A percentile compares a stretch with the other conserved stretches of the same genome.
Conservation (phyloP, 2,797 vertebrate genomes). For the Myotis daubentonii region DNA sequence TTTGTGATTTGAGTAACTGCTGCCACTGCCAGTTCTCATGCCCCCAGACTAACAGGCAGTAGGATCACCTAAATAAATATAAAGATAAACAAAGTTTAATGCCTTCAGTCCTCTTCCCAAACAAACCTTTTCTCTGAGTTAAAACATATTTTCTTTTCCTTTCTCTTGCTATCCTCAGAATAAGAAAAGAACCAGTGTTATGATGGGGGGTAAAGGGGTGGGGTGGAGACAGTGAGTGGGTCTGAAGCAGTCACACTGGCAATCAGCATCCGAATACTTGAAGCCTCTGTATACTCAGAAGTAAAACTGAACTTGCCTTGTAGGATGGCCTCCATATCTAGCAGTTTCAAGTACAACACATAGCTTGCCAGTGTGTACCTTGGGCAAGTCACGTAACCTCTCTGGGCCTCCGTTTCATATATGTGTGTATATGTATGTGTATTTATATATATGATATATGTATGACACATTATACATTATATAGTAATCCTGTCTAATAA, state of each 20-base stretch:
- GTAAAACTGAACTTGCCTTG: too few species aligned
- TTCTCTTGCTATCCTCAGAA: neutral
- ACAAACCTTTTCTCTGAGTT: neutral
- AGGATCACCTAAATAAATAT: neutral
- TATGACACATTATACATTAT: neutral
- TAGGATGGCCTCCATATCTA: neutral
- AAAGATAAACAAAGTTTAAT: neutral
- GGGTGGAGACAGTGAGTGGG: neutral
- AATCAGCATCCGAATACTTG: accelerated
- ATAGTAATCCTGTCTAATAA: neutral
- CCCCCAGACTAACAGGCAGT: neutral
- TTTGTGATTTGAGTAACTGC: neutral
- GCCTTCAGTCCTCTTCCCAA: neutral
- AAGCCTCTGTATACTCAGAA: neutral
- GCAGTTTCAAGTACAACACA: neutral
- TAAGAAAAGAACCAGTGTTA: neutral
- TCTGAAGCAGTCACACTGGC: neutral
- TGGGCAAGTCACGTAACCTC: neutral
- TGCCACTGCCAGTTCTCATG: neutral
- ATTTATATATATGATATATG: neutral
- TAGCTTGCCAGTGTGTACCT: neutral
- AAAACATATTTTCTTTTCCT: neutral
- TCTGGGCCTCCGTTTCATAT: neutral
- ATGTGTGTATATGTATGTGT: neutral
- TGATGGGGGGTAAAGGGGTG: too few species aligned